phyloP scores from a whole-genome alignment of 1,140 invertebrate genomes.

The Drosophila varians region DNA sequence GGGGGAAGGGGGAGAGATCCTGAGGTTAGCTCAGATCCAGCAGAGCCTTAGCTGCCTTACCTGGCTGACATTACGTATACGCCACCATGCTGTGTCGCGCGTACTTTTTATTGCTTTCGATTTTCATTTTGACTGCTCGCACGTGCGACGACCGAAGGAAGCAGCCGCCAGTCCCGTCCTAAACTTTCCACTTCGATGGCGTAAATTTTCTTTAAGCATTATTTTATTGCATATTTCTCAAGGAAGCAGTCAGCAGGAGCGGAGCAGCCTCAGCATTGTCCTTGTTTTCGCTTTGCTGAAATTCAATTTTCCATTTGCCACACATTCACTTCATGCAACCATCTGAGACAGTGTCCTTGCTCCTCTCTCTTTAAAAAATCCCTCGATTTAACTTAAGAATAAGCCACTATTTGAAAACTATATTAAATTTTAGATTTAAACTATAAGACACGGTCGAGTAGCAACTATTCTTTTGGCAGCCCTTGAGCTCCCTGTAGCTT shows the following conservation, averaged over 20 bases:
- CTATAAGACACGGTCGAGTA: too few relatives aligned
- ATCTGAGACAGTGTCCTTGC: slow-evolving; percentile 6
- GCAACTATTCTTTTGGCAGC: neutral
- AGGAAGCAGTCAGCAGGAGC: neutral
- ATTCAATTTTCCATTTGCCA: slow-evolving; percentile 78
- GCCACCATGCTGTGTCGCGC: slow-evolving; percentile 49
- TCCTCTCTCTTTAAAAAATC: slow-evolving; percentile 4
- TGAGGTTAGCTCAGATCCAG: slow-evolving; percentile 1
- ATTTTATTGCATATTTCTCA: slow-evolving; percentile 72
- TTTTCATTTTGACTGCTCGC: slow-evolving; percentile 76
- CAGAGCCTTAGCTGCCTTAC: slow-evolving; percentile 30
- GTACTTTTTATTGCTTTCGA: slow-evolving; percentile 78
- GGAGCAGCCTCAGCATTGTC: slow-evolving; percentile 21
- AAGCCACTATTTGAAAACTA: too few relatives aligned
- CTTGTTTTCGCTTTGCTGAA: slow-evolving; percentile 75
- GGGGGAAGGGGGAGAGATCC: neutral
- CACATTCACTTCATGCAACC: slow-evolving; percentile 41
- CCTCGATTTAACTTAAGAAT: too few relatives aligned
- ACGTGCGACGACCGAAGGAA: slow-evolving; percentile 53
- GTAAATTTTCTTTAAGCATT: slow-evolving; percentile 77
- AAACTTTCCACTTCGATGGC: slow-evolving; percentile 71
- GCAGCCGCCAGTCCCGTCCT: slow-evolving; percentile 11
- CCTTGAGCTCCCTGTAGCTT: slow-evolving; percentile 33
- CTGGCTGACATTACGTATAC: slow-evolving; percentile 64
- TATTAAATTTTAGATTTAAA: too few relatives aligned